Evolutionary conservation across 2,113 vertebrate genomes (phyloP), one percentile per base, ranked within the genome.

Genomic region (Muntiacus reevesi): DNA sequence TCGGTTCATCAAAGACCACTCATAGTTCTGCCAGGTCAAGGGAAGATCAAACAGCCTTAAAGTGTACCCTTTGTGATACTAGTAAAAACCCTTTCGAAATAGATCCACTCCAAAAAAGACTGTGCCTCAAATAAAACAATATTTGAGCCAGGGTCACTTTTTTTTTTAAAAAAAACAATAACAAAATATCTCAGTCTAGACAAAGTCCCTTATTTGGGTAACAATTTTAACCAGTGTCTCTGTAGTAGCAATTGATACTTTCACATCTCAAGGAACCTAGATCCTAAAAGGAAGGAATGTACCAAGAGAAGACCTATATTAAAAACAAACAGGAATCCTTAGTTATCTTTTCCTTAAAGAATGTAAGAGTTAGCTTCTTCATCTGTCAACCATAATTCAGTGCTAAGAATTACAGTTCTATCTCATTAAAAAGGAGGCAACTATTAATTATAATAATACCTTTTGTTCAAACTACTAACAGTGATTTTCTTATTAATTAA

Each of bases 71-170:
- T 97, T 97, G 45, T 25, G 40, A 92, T 30, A 45, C 60, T 55
- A 83, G 30, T 92, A 87, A 93, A 95, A 95, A 89, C 1, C 6
- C 27, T 81, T 95, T 85, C 7, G 15, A 95, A 95, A 81, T 45
- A 60, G 59, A 89, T 23, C 33, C 30, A 92, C 60, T 91, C 21
- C 27, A 92, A 87, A 86, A 64, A 47, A 91, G 19, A 91, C 16
- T 81, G 36, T 94, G 54, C 30, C 92, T 95, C 92, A 87, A 95
- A 95, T 95, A 81, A 91, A 95, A 91, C 23, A 92, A 67, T 62
- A 85, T 45, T 91, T 55, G n/a, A 97, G 33, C 64, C 5, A 88
- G 45, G 40, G 57, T 95, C 30, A 55, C 7, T 81, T 7, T 45
- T 87, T 28, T 91, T 36, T 95, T 67, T 76, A n/a, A n/a, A n/a